phyloP scores from a whole-genome alignment of 2,888 invertebrate species.

The Ormyrus pomaceus region DNA sequence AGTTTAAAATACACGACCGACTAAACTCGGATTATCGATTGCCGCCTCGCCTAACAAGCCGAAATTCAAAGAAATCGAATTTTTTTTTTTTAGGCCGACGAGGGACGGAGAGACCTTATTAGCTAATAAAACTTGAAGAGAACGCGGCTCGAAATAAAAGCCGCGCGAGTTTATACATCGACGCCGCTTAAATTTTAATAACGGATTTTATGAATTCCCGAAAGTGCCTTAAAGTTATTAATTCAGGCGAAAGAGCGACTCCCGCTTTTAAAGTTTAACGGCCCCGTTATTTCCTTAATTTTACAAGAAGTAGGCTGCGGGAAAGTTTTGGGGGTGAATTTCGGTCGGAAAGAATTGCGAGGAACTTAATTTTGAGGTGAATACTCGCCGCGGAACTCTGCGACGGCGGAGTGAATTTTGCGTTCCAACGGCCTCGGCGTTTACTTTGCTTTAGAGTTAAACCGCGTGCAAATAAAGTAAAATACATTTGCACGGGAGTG shows the following conservation, averaged over 20 bases:
- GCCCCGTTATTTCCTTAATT: too few species aligned
- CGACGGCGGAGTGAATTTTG: background rate
- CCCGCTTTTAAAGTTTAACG: too few species aligned
- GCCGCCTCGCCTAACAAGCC: too few species aligned
- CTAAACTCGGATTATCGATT: too few species aligned
- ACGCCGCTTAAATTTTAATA: slow-evolving; percentile 7
- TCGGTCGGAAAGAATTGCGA: too few species aligned
- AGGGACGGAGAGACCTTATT: slow-evolving; percentile 17
- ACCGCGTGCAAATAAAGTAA: background rate
- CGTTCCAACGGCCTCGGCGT: background rate
- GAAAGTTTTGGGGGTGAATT: too few species aligned
- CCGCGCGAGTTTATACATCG: too few species aligned
- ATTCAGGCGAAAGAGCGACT: too few species aligned
- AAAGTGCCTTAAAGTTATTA: background rate
- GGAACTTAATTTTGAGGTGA: slow-evolving; percentile 1
- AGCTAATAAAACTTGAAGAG: slow-evolving; percentile 22
- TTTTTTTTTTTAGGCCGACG: slow-evolving; percentile 24
- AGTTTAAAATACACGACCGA: too few species aligned
- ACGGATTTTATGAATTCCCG: background rate
- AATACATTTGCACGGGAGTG: background rate
- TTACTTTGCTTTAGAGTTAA: background rate
- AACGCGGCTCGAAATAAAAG: slow-evolving; percentile 7
- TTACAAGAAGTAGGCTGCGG: too few species aligned
- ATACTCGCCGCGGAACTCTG: background rate
- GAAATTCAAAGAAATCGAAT: background rate